Conservation (phyloP, 2,888 invertebrate genomes). For the Amblyjoppa proteus region DNA sequence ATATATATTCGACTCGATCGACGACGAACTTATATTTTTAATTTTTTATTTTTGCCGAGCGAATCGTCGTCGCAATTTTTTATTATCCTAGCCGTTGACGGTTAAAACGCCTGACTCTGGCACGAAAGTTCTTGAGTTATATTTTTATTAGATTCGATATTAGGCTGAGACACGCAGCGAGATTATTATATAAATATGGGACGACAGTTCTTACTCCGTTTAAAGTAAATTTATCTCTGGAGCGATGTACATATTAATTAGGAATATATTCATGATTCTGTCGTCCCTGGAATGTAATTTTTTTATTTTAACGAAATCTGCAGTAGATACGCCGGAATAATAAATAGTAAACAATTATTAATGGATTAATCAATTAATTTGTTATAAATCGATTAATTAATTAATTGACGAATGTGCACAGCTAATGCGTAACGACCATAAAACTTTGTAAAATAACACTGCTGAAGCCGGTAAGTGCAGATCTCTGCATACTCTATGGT, state of each 20-base stretch:
- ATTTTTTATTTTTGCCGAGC: conserved; percentile 27
- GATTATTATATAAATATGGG: conserved; percentile 1
- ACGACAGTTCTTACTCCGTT: neutral
- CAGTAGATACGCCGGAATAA: neutral
- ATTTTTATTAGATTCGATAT: conserved; percentile 5
- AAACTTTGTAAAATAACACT: conserved; percentile 62
- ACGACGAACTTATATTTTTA: conserved; percentile 31
- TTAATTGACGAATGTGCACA: conserved; percentile 62
- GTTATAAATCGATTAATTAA: conserved; percentile 35
- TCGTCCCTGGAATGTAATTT: conserved; percentile 3
- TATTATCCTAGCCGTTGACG: conserved; percentile 15
- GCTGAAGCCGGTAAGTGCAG: conserved; percentile 63
- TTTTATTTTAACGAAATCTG: conserved; percentile 19
- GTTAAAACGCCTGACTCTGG: conserved; percentile 11
- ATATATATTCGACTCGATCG: conserved; percentile 51
- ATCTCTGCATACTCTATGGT: conserved; percentile 75
- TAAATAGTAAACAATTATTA: neutral
- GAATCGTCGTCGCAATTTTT: conserved; percentile 31
- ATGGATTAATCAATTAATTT: neutral
- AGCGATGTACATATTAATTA: conserved; percentile 42
- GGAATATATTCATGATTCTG: conserved; percentile 17
- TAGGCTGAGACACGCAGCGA: neutral
- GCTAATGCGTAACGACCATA: conserved; percentile 59
- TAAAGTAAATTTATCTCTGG: conserved; percentile 23
- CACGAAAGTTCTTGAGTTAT: conserved; percentile 25